Base-by-base conservation (phyloP, 2,797 vertebrate genomes). In the Enteromius thamalakanensis region DNA sequence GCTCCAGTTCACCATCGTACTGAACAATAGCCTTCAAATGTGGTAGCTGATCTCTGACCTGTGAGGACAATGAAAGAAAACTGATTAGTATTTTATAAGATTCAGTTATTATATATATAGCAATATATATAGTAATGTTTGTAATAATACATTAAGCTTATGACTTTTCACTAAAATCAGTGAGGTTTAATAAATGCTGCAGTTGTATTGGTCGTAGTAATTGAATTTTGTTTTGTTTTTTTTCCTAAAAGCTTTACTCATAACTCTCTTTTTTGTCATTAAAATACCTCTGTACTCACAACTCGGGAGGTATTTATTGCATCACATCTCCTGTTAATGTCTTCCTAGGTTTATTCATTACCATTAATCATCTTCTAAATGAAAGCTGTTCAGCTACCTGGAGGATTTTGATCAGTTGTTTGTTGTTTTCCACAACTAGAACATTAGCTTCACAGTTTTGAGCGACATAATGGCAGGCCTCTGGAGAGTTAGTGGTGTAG, bases 1-100 rank as follows among this genome's bases (percentile, higher is more conserved):
- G 89, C 87, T 95, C 89, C 85, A 93, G 90, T 78, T 94, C 92
- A 58, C 91, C 94, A 84, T 93, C 94, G 81, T 96, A 96, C 75
- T 95, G 94, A 81, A 96, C 91, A 15, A 96, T 95, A 19, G 95
- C 95, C 86, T 95, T 95, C 80, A 96, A 90, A 67, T 94, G 92
- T 83, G 94, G 94, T 12, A 96, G 89, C 8, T 94, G 87, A 85
- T 94, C 91, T 92, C 92, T 94, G 80, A 96, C 65, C 95, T 96
- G 74, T 47, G 12, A 77, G 84, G 60, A 49, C 26, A 65, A 29
- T 14, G 17, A 49, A 64, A 65, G 6, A 65, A 21, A n/a, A 29
- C 3, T 7, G 29, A 75, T 55, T 14, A 14, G 10, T 75, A 4
- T 37, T 37, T 34, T 15, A 51, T 10, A 8, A 55, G 32, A 15